Percentiles rank a stretch among this genome's conserved stretches.
Evolutionary conservation across 2,113 vertebrate species (phyloP).

Genomic region (Aramus guarauna): DNA sequence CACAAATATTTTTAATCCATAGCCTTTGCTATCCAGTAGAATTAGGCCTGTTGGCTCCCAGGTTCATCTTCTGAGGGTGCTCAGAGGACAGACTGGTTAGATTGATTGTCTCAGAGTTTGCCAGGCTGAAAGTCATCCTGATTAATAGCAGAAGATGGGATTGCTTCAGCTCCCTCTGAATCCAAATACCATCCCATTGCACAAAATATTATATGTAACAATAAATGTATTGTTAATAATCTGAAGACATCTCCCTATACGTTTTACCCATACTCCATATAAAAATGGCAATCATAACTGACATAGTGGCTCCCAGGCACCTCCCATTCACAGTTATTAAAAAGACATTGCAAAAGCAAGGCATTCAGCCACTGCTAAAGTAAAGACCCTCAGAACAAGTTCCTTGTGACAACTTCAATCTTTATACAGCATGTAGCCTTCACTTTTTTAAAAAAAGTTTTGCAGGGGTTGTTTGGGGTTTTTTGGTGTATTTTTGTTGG

Average conservation of each 20-base stretch:
- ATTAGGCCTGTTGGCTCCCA: not conserved
- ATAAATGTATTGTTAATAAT: not conserved
- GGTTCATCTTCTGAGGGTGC: not conserved
- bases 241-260: not conserved
- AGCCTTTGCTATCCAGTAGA: not conserved
- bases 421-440: not conserved
- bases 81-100: not conserved
- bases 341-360: not conserved
- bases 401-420: not conserved
- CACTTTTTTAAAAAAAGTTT: not conserved
- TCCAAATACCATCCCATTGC: not conserved
- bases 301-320: not conserved
- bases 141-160: not conserved
- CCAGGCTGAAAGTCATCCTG: not conserved
- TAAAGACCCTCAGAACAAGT: not conserved
- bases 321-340: not conserved
- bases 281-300: not conserved
- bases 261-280: not conserved
- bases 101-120: not conserved
- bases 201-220: not conserved
- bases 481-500: no score
- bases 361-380: not conserved
- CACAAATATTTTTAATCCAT: not conserved
- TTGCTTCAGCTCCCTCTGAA: not conserved
- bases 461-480: no score